Base-by-base conservation (phyloP, 2,113 vertebrate genomes). In the Cairina moschata region DNA sequence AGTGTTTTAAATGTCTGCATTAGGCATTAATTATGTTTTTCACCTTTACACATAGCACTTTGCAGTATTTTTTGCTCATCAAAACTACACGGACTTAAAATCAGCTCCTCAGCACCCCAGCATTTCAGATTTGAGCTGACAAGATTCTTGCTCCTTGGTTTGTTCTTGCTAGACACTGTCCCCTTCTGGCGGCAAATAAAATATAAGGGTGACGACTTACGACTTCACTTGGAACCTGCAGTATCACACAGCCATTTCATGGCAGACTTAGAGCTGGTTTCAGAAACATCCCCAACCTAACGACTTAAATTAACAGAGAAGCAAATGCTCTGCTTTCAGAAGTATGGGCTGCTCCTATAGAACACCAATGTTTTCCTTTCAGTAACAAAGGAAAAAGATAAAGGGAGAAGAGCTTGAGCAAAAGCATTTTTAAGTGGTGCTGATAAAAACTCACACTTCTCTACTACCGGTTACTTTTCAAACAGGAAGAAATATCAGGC, bases 111-210 rank as follows among this genome's bases (percentile, higher is more conserved):
- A 17, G 29, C 17, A 13, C 38, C 72, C 66, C 66, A 68, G 54
- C 76, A 18, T 29, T 56, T 16, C 48, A 44, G 56, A 79, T 91
- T 12, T 16, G 36, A 93, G 54, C 69, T 91, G 83, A 93, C 88
- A 88, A 56, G 55, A 46, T 23, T 38, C 60, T 17, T 44, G 42
- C 46, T 72, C 79, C 83, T 59, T 44, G 60, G 63, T 86, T 59
- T n/a, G 66, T 36, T 91, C 38, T 72, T 88, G 80, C 75, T 44
- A 87, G 54, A 93, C 71, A 86, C 75, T 62, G 77, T 92, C 86
- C 88, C 80, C 92, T 83, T 87, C 91, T 87, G 93, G 96, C 54
- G 78, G 83, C 80, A 86, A 63, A 38, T n/a, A 40, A 60, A 93
- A 81, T 65, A 48, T 75, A 73, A 13, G 66, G 36, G 83, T 72